Evolutionary conservation across 2,888 invertebrate species (phyloP).

Genomic region (Caenorhabditis imperialis): DNA sequence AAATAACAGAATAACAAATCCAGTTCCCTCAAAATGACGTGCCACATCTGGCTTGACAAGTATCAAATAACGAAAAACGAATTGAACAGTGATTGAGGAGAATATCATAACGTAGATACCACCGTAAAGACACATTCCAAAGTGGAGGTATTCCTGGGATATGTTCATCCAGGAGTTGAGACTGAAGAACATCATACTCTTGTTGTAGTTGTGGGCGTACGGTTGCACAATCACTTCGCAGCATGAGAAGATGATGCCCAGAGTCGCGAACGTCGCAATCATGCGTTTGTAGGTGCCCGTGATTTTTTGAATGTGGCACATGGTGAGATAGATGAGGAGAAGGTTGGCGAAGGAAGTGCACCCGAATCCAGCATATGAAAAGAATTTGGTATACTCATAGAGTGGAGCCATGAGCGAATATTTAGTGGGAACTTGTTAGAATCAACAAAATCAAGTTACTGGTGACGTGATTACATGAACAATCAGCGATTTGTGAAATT

Average conservation of each 20-base stretch:
- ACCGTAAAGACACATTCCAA: not conserved
- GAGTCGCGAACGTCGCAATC: slow-evolving; percentile 2
- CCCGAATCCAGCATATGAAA: slow-evolving; percentile 13
- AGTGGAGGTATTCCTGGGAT: not conserved
- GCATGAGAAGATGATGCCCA: slow-evolving; percentile 8
- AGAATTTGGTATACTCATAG: no score
- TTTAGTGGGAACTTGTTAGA: no score
- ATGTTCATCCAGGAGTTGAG: not conserved
- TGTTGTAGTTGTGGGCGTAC: slow-evolving; percentile 17
- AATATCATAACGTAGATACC: not conserved
- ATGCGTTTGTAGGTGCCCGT: slow-evolving; percentile 1
- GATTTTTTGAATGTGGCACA: slow-evolving; percentile 4
- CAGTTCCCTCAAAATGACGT: not conserved
- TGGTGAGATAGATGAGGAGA: slow-evolving; percentile 6
- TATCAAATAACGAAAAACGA: slow-evolving; percentile 2
- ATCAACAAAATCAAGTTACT: no score
- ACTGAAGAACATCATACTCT: slow-evolving; percentile 9
- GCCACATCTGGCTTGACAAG: not conserved
- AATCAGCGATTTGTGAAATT: no score
- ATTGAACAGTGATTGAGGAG: slow-evolving; percentile 3
- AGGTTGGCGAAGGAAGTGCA: not conserved
- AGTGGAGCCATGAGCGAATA: no score
- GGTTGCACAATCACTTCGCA: slow-evolving; percentile 2
- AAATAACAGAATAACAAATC: not conserved
- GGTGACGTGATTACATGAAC: no score